Conservation (phyloP, 1,140 invertebrate genomes). For the Trypoxylus dichotomus region DNA sequence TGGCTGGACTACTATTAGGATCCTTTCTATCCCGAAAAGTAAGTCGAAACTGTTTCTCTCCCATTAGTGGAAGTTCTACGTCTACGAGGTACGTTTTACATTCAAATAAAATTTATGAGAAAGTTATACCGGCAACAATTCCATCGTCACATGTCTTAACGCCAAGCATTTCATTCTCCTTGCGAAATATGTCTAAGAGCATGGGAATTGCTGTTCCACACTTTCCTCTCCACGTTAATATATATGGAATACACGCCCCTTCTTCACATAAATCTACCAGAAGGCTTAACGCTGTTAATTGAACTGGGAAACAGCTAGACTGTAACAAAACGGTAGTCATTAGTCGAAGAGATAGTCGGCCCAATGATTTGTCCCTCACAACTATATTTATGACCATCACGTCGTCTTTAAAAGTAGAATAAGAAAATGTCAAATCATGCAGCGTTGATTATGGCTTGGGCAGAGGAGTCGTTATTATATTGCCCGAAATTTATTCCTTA, state of each 20-base stretch:
- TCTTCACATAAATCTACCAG: constrained; percentile 33
- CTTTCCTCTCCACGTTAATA: constrained; percentile 32
- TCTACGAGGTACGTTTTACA: constrained; percentile 27
- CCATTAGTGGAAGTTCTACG: constrained; percentile 35
- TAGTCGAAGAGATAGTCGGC: background rate
- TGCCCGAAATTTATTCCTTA: too few species aligned
- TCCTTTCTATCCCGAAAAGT: constrained; percentile 28
- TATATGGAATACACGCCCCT: constrained; percentile 31
- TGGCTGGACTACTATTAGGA: constrained; percentile 35
- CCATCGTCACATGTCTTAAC: constrained; percentile 25
- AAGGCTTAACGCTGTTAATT: constrained; percentile 27
- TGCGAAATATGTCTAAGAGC: constrained; percentile 28
- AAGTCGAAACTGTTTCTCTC: constrained; percentile 34
- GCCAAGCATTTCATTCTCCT: constrained; percentile 22
- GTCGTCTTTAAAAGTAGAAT: too few species aligned
- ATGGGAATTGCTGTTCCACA: constrained; percentile 17
- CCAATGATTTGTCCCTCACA: too few species aligned
- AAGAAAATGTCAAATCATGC: too few species aligned
- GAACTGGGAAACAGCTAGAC: constrained; percentile 5
- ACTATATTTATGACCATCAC: too few species aligned
- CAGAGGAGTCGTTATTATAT: too few species aligned
- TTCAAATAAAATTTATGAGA: background rate
- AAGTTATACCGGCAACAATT: constrained; percentile 6
- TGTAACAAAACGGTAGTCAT: background rate
- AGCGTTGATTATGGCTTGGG: too few species aligned